phyloP scores from a whole-genome alignment of 92 coral and sea anemone genomes.

The Phenganax marumi region DNA sequence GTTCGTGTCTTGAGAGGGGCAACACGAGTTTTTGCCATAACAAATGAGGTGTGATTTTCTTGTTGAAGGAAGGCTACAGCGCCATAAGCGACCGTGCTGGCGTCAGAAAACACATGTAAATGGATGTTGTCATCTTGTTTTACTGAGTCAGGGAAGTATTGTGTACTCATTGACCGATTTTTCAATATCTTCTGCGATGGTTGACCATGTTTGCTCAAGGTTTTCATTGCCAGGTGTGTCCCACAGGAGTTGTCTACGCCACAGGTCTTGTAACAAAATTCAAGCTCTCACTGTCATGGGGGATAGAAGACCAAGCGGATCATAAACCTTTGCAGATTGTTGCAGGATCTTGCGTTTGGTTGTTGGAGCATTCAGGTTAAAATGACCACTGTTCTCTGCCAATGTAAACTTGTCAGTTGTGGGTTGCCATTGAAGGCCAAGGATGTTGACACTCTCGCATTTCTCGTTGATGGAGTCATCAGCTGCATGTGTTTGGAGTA shows the following conservation, averaged over 20 bases:
- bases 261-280: too few relatives aligned
- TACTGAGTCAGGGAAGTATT: constrained; percentile 41
- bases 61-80: too few relatives aligned
- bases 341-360: constrained; percentile 1
- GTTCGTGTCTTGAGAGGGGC: too few relatives aligned
- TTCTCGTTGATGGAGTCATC: neutral
- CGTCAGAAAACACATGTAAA: too few relatives aligned
- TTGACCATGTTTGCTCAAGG: constrained; percentile 38
- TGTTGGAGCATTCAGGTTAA: neutral
- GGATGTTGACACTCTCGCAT: constrained; percentile 8
- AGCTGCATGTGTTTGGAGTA: neutral
- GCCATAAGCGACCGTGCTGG: too few relatives aligned
- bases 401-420: neutral
- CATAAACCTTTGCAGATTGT: constrained; percentile 24
- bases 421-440: too few relatives aligned
- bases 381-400: neutral
- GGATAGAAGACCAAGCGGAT: constrained; percentile 52
- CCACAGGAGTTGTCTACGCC: too few relatives aligned
- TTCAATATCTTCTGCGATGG: constrained; percentile 44
- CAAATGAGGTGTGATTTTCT: neutral
- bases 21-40: too few relatives aligned
- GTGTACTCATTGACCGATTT: constrained; percentile 22
- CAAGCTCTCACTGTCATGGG: constrained; percentile 49
- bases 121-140: neutral
- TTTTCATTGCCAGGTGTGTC: constrained; percentile 45